phyloP scores from a whole-genome alignment of 2,113 vertebrate species.

The Eubucco bourcierii region DNA sequence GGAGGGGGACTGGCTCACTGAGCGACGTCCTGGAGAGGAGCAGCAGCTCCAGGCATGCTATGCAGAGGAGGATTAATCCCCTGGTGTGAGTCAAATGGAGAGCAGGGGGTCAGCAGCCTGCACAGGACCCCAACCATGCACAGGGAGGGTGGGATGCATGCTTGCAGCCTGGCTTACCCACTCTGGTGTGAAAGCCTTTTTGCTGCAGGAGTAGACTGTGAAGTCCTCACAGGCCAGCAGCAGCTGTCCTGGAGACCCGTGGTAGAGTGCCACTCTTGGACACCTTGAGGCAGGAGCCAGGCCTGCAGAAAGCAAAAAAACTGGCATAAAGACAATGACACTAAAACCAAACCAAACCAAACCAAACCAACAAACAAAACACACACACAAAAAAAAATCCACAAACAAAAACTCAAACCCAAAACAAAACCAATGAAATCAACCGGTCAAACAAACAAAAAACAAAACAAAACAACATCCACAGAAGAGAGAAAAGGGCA shows the following conservation, averaged over 20 bases:
- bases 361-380: background rate
- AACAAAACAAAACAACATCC: too few relatives aligned
- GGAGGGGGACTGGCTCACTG: background rate
- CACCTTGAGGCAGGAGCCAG: background rate
- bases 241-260: fast-evolving
- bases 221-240: background rate
- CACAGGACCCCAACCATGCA: fast-evolving
- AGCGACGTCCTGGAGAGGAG: background rate
- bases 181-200: background rate
- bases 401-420: too few relatives aligned
- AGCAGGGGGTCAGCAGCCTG: background rate
- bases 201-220: background rate
- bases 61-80: background rate
- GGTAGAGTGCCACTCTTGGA: background rate
- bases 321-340: background rate
- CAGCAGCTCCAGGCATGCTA: background rate
- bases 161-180: background rate
- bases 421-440: too few relatives aligned
- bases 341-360: background rate
- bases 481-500: background rate
- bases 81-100: background rate
- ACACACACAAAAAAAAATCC: too few relatives aligned
- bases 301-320: background rate
- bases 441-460: background rate
- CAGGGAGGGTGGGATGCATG: background rate